Conservation (phyloP, 2,888 invertebrate species). For the Trichopoda pennipes region DNA sequence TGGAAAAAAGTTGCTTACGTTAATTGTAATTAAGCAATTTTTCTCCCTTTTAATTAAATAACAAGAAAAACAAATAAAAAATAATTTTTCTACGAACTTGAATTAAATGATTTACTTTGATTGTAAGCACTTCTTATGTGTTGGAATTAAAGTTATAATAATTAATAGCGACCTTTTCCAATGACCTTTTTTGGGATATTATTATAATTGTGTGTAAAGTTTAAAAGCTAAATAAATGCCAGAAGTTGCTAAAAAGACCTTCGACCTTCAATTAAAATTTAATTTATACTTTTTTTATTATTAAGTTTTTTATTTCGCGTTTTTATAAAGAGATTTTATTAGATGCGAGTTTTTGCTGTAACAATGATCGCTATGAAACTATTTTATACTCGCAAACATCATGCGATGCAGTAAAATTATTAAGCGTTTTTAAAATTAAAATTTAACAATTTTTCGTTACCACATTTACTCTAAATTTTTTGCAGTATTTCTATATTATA, state of each 20-base stretch:
- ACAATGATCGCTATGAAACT: no score
- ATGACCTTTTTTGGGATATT: neutral
- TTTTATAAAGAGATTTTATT: no score
- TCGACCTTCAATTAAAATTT: neutral
- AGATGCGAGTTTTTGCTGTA: no score
- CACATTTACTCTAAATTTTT: no score
- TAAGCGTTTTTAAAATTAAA: no score
- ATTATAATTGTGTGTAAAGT: neutral
- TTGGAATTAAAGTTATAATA: neutral
- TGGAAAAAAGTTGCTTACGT: neutral
- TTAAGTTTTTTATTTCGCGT: no score
- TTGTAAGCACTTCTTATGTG: neutral
- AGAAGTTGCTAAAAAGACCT: neutral
- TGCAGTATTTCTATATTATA: no score
- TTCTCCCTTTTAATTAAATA: neutral
- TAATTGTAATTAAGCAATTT: neutral
- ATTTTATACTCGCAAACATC: no score
- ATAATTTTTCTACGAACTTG: neutral
- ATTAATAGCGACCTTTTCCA: neutral
- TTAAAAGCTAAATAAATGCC: neutral
- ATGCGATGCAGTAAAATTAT: no score
- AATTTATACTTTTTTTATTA: no score
- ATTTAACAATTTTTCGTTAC: no score
- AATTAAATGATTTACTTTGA: neutral
- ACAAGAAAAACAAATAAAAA: neutral